Percentiles rank a stretch among this genome's conserved stretches.
These are phyloP conservation scores for Sebastes miniatus DNA, from an alignment of 2,797 vertebrate species.

Conservation along the genomic window DNA sequence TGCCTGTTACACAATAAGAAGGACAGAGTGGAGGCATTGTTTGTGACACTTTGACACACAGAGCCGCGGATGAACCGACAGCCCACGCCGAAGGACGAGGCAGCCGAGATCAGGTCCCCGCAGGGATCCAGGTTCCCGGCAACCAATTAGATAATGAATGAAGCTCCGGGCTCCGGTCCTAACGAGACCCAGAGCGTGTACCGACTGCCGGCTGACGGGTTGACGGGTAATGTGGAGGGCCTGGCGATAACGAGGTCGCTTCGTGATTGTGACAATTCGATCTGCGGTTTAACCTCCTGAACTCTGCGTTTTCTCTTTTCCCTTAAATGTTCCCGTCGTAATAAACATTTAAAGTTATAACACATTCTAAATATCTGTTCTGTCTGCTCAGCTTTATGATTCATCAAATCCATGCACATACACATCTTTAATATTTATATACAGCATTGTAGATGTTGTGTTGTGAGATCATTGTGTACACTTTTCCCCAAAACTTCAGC, in stretches of 20 bases:
- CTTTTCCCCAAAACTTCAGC: not conserved
- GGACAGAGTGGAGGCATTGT: slow-evolving; percentile 57
- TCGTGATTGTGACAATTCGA: slow-evolving; percentile 26
- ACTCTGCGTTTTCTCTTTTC: not conserved
- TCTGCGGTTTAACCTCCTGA: slow-evolving; percentile 52
- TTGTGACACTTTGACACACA: slow-evolving; percentile 67
- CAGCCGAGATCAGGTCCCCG: slow-evolving; percentile 44
- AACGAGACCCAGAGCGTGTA: slow-evolving; percentile 54
- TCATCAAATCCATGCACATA: not conserved
- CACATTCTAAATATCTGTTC: not conserved
- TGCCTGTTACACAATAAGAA: slow-evolving; percentile 67
- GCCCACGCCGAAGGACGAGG: slow-evolving; percentile 51
- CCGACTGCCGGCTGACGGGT: slow-evolving; percentile 45
- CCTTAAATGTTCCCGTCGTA: not conserved
- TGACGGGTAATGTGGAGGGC: slow-evolving; percentile 44
- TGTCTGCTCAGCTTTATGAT: not conserved
- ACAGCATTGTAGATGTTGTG: not conserved
- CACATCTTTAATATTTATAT: too few relatives aligned
- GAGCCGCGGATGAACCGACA: slow-evolving; percentile 26
- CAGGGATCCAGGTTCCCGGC: slow-evolving; percentile 46
- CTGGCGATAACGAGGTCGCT: slow-evolving; percentile 56
- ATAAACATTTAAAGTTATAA: not conserved
- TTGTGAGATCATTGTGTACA: not conserved
- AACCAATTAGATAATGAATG: slow-evolving; percentile 67
- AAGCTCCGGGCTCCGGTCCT: slow-evolving; percentile 30